phyloP scores from a whole-genome alignment of 1,140 invertebrate genomes.

The Drosophila murphyi region DNA sequence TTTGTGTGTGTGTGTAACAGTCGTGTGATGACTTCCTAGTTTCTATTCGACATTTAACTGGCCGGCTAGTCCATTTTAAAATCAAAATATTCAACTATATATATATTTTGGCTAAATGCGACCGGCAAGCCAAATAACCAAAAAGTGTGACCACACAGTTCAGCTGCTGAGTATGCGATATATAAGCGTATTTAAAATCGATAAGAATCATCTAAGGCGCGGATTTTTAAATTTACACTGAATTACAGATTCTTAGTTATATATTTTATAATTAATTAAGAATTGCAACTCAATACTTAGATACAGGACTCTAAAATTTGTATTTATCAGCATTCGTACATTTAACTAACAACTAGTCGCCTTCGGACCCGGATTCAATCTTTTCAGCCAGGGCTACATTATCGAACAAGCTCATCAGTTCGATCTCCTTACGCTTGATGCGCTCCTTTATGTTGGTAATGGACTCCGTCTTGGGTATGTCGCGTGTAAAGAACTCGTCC shows the following conservation, averaged over 20 bases:
- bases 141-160: constrained; percentile 17
- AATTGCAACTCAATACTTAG: no score
- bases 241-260: no score
- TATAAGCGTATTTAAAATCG: constrained; percentile 10
- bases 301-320: background rate
- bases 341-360: background rate
- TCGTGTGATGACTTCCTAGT: constrained; percentile 14
- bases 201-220: constrained; percentile 1
- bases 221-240: background rate
- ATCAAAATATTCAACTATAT: constrained; percentile 4
- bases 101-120: constrained; percentile 4
- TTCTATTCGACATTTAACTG: constrained; percentile 21
- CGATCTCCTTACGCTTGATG: constrained; percentile 71
- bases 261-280: no score
- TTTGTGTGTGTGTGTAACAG: background rate
- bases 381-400: constrained; percentile 41
- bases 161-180: background rate
- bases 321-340: background rate
- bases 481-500: constrained; percentile 71
- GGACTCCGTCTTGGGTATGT: constrained; percentile 66
- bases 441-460: constrained; percentile 66
- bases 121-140: constrained; percentile 26
- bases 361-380: constrained; percentile 6
- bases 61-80: constrained; percentile 13
- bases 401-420: constrained; percentile 73